Evolutionary conservation across 2,888 invertebrate genomes (phyloP), one percentile per base, ranked within the genome.

Genomic region (Cephus runcator): DNA sequence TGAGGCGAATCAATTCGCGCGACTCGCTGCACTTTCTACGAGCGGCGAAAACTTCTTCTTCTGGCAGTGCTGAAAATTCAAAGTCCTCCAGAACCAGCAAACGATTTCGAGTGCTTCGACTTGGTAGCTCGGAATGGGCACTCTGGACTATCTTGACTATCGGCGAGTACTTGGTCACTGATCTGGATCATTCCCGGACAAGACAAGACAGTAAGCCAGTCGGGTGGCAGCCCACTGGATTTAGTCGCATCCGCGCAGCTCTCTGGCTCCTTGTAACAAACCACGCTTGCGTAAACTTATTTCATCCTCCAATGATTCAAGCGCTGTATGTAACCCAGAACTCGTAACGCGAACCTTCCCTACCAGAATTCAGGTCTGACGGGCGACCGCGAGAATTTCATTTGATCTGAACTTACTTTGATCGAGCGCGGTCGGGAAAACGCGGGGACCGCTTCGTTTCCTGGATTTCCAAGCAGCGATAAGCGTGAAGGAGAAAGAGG

Each of bases 251-350:
- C 56, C 23, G 9, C 15, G 0, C 56, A 23, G 23, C 56, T 56
- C 23, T 56, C 56, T 15, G 56, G 23, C 23, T 23, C 56, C 23
- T 23, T 34, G 31, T 34, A 71, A 71, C 23, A 76, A 76, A 33
- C 23, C 76, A 33, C n/a, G 79, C 78, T 83, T 84, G 84, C 83
- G 83, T 81, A 85, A 84, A 83, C 83, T 81, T 81, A 84, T 84
- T 85, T 85, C 80, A 84, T 82, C 84, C 85, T 85, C 82, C 82
- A 83, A 82, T 83, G 83, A 84, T 80, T 85, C 79, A 81, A 82
- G 84, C 35, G 12, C 35, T 83, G 82, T 82, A 80, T 9, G 56
- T 23, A 56, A 56, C 56, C 9, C 9, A 9, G 56, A 9, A 23
- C 56, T 23, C 56, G 56, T 56, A 56, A 56, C 56, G 23, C 56